Evolutionary conservation across 2,113 vertebrate genomes (phyloP).

Genomic region (Coracopsis vasa): DNA sequence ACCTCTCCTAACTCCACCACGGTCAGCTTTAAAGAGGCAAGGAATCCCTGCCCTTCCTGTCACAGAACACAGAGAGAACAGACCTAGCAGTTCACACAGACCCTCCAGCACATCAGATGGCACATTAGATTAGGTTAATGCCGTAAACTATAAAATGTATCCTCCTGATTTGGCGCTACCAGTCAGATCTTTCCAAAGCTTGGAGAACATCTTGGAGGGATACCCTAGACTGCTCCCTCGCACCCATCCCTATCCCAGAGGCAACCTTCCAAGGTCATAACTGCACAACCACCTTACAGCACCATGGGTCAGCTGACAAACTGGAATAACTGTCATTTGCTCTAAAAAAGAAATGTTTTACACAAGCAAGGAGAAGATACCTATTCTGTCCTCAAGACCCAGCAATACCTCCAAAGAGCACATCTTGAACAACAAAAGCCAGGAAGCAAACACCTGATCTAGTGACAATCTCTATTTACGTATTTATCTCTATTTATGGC

Average conservation of each 20-base stretch:
- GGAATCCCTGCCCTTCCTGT: not conserved
- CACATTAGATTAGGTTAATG: not conserved
- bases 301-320: not conserved
- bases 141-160: not conserved
- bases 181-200: not conserved
- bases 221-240: not conserved
- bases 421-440: not conserved
- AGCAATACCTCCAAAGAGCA: not conserved
- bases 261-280: not conserved
- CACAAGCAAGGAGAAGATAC: not conserved
- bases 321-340: not conserved
- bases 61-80: not conserved
- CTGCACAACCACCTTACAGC: not conserved
- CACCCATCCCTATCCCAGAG: not conserved
- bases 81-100: not conserved
- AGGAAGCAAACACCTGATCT: not conserved
- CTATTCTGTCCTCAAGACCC: not conserved
- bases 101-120: not conserved
- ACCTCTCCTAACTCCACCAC: not conserved
- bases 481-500: not conserved
- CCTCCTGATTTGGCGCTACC: not conserved
- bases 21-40: not conserved
- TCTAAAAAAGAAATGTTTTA: not conserved
- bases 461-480: not conserved
- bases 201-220: not conserved